phyloP scores from a whole-genome alignment of 2,888 invertebrate genomes.

The Lithophane leautieri region DNA sequence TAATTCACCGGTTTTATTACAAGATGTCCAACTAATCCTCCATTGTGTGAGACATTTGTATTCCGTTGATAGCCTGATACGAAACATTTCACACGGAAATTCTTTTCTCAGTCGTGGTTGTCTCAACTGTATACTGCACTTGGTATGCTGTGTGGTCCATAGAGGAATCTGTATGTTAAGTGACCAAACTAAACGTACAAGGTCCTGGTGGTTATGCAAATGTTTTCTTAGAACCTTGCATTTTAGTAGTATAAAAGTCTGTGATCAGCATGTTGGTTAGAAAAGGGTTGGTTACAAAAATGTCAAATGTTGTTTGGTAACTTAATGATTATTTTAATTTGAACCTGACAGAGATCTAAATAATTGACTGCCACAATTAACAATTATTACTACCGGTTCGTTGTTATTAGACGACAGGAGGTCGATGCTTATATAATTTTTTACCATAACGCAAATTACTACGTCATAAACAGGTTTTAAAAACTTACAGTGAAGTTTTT shows the following conservation, averaged over 20 bases:
- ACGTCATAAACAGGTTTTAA: not conserved
- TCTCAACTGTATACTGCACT: slow-evolving; percentile 25
- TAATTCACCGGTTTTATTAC: slow-evolving; percentile 54
- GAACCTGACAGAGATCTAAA: not conserved
- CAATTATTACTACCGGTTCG: not conserved
- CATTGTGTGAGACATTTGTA: slow-evolving; percentile 43
- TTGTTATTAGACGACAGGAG: not conserved
- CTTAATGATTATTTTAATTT: not conserved
- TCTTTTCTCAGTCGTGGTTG: slow-evolving; percentile 36
- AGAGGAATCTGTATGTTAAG: slow-evolving; percentile 39
- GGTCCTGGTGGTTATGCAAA: slow-evolving; percentile 11
- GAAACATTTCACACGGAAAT: slow-evolving; percentile 49
- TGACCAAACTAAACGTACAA: slow-evolving; percentile 5
- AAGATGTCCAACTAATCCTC: slow-evolving; percentile 14
- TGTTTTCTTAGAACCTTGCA: slow-evolving; percentile 15
- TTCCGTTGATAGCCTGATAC: slow-evolving; percentile 33
- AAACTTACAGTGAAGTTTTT: not conserved
- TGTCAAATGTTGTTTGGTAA: not conserved
- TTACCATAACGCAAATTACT: not conserved
- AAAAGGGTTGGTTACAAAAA: not conserved
- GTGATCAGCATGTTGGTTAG: not conserved
- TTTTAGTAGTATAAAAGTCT: not conserved
- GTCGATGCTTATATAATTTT: not conserved
- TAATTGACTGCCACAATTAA: not conserved
- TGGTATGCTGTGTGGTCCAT: slow-evolving; percentile 40